Base-by-base conservation (phyloP, 1,140 invertebrate genomes). In the Drosophila murphyi region DNA sequence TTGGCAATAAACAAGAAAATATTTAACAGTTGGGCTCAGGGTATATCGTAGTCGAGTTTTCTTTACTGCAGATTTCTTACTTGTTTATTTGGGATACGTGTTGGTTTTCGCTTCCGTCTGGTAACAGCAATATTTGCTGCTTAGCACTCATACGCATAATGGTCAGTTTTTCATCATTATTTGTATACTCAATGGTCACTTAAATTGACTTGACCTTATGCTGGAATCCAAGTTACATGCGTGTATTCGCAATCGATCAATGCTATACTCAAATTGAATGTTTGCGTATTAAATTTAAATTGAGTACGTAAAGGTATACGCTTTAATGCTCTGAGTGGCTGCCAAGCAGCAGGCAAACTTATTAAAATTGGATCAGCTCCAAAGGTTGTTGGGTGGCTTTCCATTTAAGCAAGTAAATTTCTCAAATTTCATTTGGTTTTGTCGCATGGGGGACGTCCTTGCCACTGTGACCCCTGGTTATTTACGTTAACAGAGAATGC, bases 401-500 rank as follows among this genome's bases (percentile, higher is more conserved):
- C 37, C 45, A 35, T 47, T 47, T 12, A 48, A 67, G 50, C 31
- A 47, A 39, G 45, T 72, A 28, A 67, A 52, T 67, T 72, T 72
- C 64, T 56, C 31, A 35, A 71, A 71, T 64, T 60, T 37, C 60
- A 56, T 12, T 57, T 55, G 52, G 39, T 35, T 29, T 3, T 39
- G 35, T 8, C 8, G 10, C 28, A n/a, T 4, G 47, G 5, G 5
- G 6, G 10, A 5, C 57, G 8, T 5, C 5, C n/a, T 8, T 37
- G 7, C 5, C 34, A 6, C 28, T 39, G 56, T 54, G 32, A 59
- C 48, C 35, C 48, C 32, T 12, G 60, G 32, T 54, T 55, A 70
- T 80, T 80, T 78, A 20, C 51, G 69, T 69, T 52, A 35, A 35
- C 43, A 60, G 48, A 35, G 71, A 85, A 85, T 89, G 68, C 85